These are phyloP conservation scores for Tachina lurida DNA, from an alignment of 2,888 invertebrate species.

Conservation along the genomic window DNA sequence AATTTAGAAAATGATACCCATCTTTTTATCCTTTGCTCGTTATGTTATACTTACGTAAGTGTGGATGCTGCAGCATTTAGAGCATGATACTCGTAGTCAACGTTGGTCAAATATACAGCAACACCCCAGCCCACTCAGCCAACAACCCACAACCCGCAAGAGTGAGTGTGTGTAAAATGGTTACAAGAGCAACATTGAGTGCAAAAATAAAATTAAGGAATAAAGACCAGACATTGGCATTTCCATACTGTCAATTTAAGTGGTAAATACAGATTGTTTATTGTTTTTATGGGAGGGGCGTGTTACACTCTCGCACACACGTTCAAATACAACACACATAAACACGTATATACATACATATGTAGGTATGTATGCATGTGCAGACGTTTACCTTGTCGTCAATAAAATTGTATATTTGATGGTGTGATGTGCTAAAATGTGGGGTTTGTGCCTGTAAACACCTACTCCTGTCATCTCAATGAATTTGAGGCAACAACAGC, in stretches of 20 bases:
- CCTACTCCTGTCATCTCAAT: conserved; percentile 67
- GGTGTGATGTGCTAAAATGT: conserved; percentile 59
- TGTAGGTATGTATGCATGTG: no score
- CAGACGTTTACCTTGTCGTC: neutral
- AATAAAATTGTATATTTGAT: conserved; percentile 64
- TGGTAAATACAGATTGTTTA: conserved; percentile 70
- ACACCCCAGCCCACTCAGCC: conserved; percentile 27
- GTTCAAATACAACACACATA: neutral
- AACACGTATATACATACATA: conserved; percentile 12
- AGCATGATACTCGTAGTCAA: conserved; percentile 34
- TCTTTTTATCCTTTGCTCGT: conserved; percentile 1
- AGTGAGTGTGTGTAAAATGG: neutral
- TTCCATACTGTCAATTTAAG: conserved; percentile 71
- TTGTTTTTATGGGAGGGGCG: conserved; percentile 70
- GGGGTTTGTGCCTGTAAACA: conserved; percentile 64
- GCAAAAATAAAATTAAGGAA: neutral
- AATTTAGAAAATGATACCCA: conserved; percentile 67
- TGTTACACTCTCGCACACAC: conserved; percentile 41
- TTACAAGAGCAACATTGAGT: neutral
- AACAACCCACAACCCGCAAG: conserved; percentile 54
- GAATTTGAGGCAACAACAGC: conserved; percentile 58
- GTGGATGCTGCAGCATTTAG: conserved; percentile 18
- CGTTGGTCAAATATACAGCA: conserved; percentile 15
- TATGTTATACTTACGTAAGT: neutral
- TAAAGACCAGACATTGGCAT: conserved; percentile 52